These are phyloP conservation scores for Matsumurasca onukii DNA, from an alignment of 1,140 invertebrate genomes.

Conservation along the genomic window DNA sequence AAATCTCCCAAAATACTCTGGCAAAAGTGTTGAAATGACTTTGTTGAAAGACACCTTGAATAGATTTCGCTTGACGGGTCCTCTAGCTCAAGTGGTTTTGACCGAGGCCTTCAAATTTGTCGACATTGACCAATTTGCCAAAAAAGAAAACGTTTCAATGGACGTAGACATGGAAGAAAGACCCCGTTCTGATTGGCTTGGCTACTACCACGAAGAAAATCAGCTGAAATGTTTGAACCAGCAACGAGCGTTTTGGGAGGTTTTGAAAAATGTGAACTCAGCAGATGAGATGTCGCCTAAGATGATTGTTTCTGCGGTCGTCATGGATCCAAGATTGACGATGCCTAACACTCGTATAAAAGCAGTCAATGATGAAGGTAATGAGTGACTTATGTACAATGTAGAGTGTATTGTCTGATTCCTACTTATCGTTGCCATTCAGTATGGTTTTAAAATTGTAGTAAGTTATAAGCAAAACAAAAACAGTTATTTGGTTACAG, in stretches of 20 bases:
- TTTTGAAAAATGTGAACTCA: background rate
- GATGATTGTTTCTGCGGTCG: background rate
- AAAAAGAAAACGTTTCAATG: background rate
- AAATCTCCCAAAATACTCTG: background rate
- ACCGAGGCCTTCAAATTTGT: constrained; percentile 1
- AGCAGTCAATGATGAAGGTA: background rate
- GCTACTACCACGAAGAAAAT: background rate
- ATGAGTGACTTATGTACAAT: too few relatives aligned
- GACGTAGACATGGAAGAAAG: background rate
- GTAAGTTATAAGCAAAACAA: too few relatives aligned
- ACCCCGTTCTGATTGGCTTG: background rate
- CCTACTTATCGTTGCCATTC: too few relatives aligned
- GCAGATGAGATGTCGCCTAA: background rate
- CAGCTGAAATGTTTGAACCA: background rate
- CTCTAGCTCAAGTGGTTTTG: background rate
- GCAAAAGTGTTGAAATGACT: background rate
- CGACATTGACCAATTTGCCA: background rate
- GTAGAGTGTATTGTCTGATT: too few relatives aligned
- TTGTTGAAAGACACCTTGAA: constrained; percentile 2
- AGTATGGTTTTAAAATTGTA: too few relatives aligned
- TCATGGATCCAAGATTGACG: constrained; percentile 1
- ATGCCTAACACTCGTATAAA: background rate
- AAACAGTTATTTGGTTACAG: too few relatives aligned
- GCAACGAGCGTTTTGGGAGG: constrained; percentile 1
- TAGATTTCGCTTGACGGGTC: background rate